Base-by-base conservation (phyloP, 1,140 invertebrate genomes). In the Orussus abietinus region DNA sequence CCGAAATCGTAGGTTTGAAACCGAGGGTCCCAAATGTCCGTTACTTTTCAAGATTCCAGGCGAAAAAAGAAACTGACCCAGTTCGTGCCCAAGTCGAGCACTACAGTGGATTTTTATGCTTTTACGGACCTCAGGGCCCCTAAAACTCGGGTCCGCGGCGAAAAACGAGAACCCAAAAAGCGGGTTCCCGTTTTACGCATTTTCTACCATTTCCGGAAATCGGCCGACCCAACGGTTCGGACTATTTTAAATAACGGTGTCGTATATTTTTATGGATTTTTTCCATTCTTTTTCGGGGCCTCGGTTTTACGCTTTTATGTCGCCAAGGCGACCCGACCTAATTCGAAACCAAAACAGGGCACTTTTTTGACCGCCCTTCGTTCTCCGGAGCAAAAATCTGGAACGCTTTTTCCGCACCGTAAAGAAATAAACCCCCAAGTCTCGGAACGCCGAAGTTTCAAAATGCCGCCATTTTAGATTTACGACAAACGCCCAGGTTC, bases 261-360 rank as follows among this genome's bases (percentile, higher is more conserved):
- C 42, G 53, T 69, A 68, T 66, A 69, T 63, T 68, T 69, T 69
- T 62, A 65, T 63, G 44, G 47, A 44, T 47, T 49, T 55, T 59
- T 57, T 58, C 39, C 13, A 5, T 20, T 12, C 20, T 3, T 11
- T 5, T 25, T 21, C 35, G 26, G 38, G 17, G 36, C 36, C 7
- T 12, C 39, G 15, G 32, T 47, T 55, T 52, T 47, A 57, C 42
- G 26, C 38, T 33, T 57, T 62, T 62, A 47, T 38, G 38, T 19
- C 10, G 21, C 9, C 29, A 12, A 28, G 14, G 12, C 6, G 12
- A 7, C 6, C 10, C 47, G 58, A 38, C 59, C 65, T 65, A 58
- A 69, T 69, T 71, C 53, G 36, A 54, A 56, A 64, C 57, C 59
- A 66, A 67, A 71, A 69, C 54, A 64, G 64, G 53, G 50, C 53